These are phyloP conservation scores for Delichon dasypus DNA, from an alignment of 2,797 vertebrate genomes.

Conservation along the genomic window DNA sequence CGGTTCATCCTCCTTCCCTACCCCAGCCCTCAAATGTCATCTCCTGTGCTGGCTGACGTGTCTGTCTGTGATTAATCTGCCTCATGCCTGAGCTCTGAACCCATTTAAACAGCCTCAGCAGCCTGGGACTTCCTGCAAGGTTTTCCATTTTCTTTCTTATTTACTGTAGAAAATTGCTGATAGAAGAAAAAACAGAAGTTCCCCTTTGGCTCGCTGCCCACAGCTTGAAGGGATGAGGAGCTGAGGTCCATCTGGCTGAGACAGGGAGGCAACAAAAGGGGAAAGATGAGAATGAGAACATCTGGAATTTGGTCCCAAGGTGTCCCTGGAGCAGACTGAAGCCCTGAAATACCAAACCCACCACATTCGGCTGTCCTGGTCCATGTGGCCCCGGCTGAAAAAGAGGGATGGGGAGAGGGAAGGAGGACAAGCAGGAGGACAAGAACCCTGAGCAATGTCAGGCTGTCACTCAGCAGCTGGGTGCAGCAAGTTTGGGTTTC, in stretches of 20 bases:
- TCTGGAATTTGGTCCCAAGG: neutral
- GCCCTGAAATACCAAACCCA: neutral
- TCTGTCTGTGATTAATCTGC: constrained; percentile 11
- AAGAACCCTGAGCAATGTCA: neutral
- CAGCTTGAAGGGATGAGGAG: neutral
- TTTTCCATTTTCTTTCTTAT: constrained; percentile 49
- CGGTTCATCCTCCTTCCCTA: neutral
- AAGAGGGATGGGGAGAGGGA: neutral
- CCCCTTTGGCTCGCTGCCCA: neutral
- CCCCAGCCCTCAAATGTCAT: neutral
- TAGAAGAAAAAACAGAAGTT: neutral
- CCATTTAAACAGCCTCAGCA: constrained; percentile 31
- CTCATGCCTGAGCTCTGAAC: neutral
- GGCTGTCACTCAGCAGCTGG: neutral
- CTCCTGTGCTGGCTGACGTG: neutral
- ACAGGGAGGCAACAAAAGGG: neutral
- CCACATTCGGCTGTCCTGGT: neutral
- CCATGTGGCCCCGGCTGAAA: neutral
- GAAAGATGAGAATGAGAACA: neutral
- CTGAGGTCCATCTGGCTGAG: neutral
- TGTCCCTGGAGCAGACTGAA: neutral
- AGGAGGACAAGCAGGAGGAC: neutral
- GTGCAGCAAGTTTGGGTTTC: fast-evolving
- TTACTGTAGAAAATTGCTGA: constrained; percentile 46
- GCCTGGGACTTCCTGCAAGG: constrained; percentile 27